Evolutionary conservation across 2,888 invertebrate genomes (phyloP).

Genomic region (Gnatocerus cornutus): DNA sequence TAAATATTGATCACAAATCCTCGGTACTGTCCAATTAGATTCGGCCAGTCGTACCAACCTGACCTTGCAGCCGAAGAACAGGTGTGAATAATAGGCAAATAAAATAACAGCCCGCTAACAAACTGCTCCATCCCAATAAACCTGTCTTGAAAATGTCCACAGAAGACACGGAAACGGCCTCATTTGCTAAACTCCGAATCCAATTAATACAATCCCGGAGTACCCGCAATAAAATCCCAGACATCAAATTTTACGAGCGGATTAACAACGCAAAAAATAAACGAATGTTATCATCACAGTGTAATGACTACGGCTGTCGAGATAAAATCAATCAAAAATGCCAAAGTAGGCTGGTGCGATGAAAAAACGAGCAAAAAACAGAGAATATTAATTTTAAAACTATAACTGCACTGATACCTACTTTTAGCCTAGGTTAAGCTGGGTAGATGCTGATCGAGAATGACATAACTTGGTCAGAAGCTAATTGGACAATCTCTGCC

Average conservation of each 20-base stretch:
- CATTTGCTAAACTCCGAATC: conserved; percentile 3
- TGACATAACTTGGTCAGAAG: conserved; percentile 3
- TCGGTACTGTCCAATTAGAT: conserved; percentile 1
- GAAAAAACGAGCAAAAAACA: conserved; percentile 21
- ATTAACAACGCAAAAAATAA: conserved; percentile 26
- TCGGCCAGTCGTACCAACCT: too few relatives aligned
- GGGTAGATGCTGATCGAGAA: background rate
- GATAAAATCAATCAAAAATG: conserved; percentile 33
- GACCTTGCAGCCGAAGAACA: background rate
- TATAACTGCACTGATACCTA: conserved; percentile 30
- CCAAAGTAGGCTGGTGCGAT: conserved; percentile 16
- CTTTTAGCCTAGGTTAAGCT: conserved; percentile 9
- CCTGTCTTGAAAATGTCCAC: background rate
- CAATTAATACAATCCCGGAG: conserved; percentile 12
- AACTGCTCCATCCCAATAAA: conserved; percentile 17
- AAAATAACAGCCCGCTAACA: conserved; percentile 1
- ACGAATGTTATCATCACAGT: conserved; percentile 9
- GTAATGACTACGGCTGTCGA: conserved; percentile 27
- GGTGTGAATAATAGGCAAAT: conserved; percentile 13
- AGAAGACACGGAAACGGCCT: conserved; percentile 17
- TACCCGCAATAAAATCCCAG: conserved; percentile 12
- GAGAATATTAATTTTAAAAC: conserved; percentile 21
- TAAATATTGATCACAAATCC: conserved; percentile 3
- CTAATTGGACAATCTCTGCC: background rate
- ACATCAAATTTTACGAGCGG: conserved; percentile 27